Evolutionary conservation across 2,797 vertebrate genomes (phyloP), one percentile per base, ranked within the genome.

Genomic region (Cuculus canorus): DNA sequence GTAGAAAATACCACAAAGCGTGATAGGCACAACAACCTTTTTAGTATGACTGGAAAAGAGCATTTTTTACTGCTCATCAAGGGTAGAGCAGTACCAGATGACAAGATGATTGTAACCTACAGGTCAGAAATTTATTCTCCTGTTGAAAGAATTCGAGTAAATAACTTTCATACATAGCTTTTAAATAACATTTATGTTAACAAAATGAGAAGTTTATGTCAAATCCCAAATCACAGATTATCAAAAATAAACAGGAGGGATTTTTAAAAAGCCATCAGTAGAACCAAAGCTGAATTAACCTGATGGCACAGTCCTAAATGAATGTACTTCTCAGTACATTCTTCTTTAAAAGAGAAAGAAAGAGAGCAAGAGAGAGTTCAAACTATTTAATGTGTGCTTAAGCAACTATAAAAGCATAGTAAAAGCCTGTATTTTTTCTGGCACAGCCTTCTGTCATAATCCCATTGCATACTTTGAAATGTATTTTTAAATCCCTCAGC

Each of bases 361-460:
- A 68, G 78, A 85, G 39, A 68, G 53, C 47, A 66, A 76, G 24
- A 81, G 19, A 35, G 43, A 73, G 64, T 77, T 81, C 43, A 90
- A 93, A 92, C 43, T 93, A 61, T 82, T 93, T 81, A 82, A 75
- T 50, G 19, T 77, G 65, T 37, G 59, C 71, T 90, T 71, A 95
- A 88, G 89, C 69, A 93, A 94, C 53, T 39, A 53, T 72, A 90
- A 72, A 61, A 78, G 45, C 50, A 95, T 80, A 89, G 79, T 86
- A 88, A 93, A n/a, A 93, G 59, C 48, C 54, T 92, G 77, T 89
- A 82, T 92, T 94, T 96, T 96, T 95, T 76, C 95, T 97, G 93
- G 94, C 92, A 92, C 57, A 57, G 60, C 6, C 32, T 32, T 86
- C 75, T 83, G 37, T 78, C 57, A 65, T 91, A 96, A 96, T 94